phyloP scores from a whole-genome alignment of 1,140 invertebrate species.

The Sesamia nonagrioides region DNA sequence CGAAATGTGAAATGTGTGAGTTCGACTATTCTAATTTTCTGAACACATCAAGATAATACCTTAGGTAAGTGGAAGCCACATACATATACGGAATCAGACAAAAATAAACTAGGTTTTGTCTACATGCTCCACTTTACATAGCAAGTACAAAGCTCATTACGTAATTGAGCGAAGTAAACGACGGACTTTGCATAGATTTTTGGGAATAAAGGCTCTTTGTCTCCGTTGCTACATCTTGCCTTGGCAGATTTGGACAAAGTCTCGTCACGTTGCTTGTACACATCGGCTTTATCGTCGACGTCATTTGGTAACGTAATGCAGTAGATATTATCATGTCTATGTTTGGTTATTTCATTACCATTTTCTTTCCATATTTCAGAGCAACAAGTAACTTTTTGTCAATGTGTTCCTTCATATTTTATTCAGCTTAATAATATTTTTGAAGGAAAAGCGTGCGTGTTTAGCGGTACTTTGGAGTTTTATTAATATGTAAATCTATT shows the following conservation, averaged over 20 bases:
- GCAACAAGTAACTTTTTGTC: too few species aligned
- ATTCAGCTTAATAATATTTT: not conserved
- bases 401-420: too few species aligned
- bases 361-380: slow-evolving; percentile 16
- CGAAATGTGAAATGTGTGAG: too few species aligned
- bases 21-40: not conserved
- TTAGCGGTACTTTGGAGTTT: too few species aligned
- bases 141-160: slow-evolving; percentile 16
- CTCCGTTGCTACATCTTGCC: slow-evolving; percentile 31
- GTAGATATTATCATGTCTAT: slow-evolving; percentile 16
- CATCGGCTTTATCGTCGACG: slow-evolving; percentile 17
- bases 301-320: slow-evolving; percentile 25
- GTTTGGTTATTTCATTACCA: slow-evolving; percentile 41
- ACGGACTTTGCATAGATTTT: slow-evolving; percentile 40
- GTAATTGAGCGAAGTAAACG: slow-evolving; percentile 20
- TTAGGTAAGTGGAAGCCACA: not conserved
- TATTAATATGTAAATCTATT: too few species aligned
- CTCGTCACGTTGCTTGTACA: slow-evolving; percentile 19
- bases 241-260: slow-evolving; percentile 35
- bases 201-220: slow-evolving; percentile 45
- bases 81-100: not conserved
- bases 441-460: not conserved
- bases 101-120: not conserved
- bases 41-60: not conserved
- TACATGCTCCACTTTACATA: not conserved